Evolutionary conservation across 2,797 vertebrate genomes (phyloP).

Genomic region (Heterohyrax brucei): DNA sequence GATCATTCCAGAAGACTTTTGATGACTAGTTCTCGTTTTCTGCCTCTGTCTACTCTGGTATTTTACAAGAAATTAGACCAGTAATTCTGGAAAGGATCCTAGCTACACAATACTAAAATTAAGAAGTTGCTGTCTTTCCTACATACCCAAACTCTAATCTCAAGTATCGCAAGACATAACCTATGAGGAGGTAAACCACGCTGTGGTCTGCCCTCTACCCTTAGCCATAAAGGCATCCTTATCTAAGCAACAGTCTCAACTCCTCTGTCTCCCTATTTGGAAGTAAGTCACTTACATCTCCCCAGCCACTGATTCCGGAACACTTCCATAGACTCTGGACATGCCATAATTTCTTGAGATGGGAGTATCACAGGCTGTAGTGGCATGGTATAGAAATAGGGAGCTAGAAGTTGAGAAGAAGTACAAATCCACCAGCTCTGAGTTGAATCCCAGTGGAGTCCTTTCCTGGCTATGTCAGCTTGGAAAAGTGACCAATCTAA

Average conservation of each 20-base stretch:
- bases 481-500: not conserved
- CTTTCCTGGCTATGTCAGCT: constrained; percentile 22
- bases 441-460: not conserved
- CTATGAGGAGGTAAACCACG: not conserved
- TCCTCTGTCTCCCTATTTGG: not conserved
- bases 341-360: constrained; percentile 33
- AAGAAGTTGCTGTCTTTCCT: constrained; percentile 19
- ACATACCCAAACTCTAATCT: not conserved
- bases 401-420: constrained; percentile 13
- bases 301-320: not conserved
- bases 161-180: constrained; percentile 1
- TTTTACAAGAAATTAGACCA: constrained; percentile 57
- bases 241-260: constrained; percentile 47
- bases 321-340: not conserved
- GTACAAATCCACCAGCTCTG: constrained; percentile 16
- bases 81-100: constrained; percentile 57
- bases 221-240: constrained; percentile 29
- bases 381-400: not conserved
- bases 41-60: constrained; percentile 14
- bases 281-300: constrained; percentile 21
- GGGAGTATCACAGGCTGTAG: not conserved
- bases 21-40: constrained; percentile 23
- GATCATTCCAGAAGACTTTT: constrained; percentile 15
- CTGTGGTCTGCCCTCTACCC: not conserved
- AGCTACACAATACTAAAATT: constrained; percentile 8